A percentile compares a stretch with the other conserved stretches of the same genome.
These are phyloP conservation scores for Cataglyphis livida DNA, from an alignment of 2,888 invertebrate genomes.

Conservation along the genomic window DNA sequence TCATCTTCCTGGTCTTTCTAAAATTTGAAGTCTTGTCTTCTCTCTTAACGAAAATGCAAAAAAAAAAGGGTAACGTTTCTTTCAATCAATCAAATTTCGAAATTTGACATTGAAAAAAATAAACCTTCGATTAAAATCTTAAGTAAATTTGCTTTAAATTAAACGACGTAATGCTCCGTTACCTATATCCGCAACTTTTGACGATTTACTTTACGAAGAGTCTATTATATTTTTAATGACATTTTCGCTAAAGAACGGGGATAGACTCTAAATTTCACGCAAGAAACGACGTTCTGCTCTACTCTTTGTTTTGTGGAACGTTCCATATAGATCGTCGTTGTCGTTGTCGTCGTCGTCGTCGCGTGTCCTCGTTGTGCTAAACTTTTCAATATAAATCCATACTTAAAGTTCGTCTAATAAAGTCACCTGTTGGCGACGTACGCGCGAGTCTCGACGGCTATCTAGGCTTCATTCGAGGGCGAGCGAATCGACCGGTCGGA, in stretches of 20 bases:
- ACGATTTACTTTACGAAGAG: neutral
- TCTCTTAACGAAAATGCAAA: neutral
- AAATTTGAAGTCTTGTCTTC: neutral
- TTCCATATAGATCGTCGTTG: conserved; percentile 8
- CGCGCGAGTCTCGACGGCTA: neutral
- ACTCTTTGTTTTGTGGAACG: conserved; percentile 41
- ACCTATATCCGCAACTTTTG: neutral
- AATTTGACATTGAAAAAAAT: neutral
- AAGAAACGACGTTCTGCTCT: neutral
- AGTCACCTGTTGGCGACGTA: conserved; percentile 46
- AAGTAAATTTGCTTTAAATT: neutral
- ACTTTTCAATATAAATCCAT: conserved; percentile 47
- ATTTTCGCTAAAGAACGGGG: neutral
- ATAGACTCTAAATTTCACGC: neutral
- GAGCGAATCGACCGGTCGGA: conserved; percentile 46
- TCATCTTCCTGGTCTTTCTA: neutral
- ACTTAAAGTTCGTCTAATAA: conserved; percentile 26
- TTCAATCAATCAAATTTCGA: neutral
- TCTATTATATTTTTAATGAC: neutral
- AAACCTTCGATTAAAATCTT: neutral
- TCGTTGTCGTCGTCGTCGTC: too few relatives aligned
- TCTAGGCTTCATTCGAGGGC: conserved; percentile 38
- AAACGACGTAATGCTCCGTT: neutral
- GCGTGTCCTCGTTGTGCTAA: conserved; percentile 37
- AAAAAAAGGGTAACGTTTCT: neutral